Evolutionary conservation across 2,113 vertebrate genomes (phyloP).

Genomic region (Rhinoptilus africanus): DNA sequence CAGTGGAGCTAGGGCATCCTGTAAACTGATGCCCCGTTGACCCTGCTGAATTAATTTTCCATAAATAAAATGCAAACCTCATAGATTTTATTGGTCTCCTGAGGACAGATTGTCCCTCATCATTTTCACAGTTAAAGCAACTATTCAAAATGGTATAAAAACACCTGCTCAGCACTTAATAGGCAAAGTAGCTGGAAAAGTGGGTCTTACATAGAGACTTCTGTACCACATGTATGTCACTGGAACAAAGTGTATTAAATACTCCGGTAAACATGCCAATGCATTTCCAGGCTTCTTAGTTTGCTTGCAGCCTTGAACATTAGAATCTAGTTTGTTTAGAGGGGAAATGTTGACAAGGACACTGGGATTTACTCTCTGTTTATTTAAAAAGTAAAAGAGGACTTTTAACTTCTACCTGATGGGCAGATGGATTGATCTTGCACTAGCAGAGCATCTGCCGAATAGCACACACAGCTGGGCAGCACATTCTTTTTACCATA

Average conservation of each 20-base stretch:
- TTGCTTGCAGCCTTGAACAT: background rate
- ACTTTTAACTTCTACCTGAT: background rate
- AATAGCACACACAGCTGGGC: background rate
- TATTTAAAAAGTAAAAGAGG: background rate
- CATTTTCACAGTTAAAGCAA: background rate
- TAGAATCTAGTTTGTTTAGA: background rate
- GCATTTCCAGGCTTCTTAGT: background rate
- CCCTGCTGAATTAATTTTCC: conserved; percentile 8
- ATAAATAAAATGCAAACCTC: conserved; percentile 31
- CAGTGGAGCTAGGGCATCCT: background rate
- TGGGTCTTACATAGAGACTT: background rate
- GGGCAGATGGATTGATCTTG: background rate
- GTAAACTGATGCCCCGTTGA: conserved; percentile 21
- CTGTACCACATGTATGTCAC: background rate
- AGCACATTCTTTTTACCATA: background rate
- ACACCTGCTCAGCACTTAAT: background rate
- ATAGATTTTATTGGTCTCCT: background rate
- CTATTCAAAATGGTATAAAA: background rate
- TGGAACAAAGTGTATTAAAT: background rate
- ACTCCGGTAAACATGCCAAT: background rate
- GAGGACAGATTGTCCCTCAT: background rate
- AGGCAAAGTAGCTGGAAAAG: background rate
- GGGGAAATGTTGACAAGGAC: background rate
- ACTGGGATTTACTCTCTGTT: background rate
- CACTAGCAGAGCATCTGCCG: background rate